phyloP scores from a whole-genome alignment of 2,888 invertebrate genomes.

The Eristalinus sepulchralis region DNA sequence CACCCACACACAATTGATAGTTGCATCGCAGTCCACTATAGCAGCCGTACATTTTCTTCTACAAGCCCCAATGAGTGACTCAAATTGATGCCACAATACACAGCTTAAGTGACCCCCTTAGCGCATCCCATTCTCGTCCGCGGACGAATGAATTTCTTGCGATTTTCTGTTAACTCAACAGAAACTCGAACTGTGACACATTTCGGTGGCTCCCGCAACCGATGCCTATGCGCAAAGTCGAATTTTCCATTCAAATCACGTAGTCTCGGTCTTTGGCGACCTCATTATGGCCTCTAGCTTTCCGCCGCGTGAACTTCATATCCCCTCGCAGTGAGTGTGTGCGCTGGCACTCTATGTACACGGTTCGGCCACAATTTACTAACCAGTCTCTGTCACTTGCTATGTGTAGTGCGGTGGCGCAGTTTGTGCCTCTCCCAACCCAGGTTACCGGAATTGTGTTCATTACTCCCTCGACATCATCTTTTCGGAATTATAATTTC shows the following conservation, averaged over 20 bases:
- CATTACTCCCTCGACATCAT: constrained; percentile 68
- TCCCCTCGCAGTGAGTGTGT: constrained; percentile 33
- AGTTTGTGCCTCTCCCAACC: not conserved
- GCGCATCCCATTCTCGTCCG: not conserved
- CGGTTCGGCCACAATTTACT: constrained; percentile 46
- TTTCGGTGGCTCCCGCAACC: constrained; percentile 36
- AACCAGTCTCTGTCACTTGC: constrained; percentile 13
- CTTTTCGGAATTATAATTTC: constrained; percentile 68
- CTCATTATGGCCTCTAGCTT: constrained; percentile 45
- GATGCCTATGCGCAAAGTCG: constrained; percentile 41
- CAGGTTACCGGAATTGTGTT: constrained; percentile 28
- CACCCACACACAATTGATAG: too few species aligned
- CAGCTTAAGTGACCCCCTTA: not conserved
- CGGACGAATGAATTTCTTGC: constrained; percentile 13
- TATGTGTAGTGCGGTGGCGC: not conserved
- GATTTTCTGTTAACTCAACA: constrained; percentile 62
- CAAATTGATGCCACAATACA: not conserved
- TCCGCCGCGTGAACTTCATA: not conserved
- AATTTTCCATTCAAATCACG: constrained; percentile 67
- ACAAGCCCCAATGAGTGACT: not conserved
- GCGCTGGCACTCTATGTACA: constrained; percentile 38
- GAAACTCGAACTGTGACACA: constrained; percentile 62
- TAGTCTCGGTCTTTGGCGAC: constrained; percentile 57
- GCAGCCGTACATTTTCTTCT: too few species aligned
- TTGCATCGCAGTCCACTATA: too few species aligned